phyloP scores from a whole-genome alignment of 2,888 invertebrate species.

The Phalera bucephala region DNA sequence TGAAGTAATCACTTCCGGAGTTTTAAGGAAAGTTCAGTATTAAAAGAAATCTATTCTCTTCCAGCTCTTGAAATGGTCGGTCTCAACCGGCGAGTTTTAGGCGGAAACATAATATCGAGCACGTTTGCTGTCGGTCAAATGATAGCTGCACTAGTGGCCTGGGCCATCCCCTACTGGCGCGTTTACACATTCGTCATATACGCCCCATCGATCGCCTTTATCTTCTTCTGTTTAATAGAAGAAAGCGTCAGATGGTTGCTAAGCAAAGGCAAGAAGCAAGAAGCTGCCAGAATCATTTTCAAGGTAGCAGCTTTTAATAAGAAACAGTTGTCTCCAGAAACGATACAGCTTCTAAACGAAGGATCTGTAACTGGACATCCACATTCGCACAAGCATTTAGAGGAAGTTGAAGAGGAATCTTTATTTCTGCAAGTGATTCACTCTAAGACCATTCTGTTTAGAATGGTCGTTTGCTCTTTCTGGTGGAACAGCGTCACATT shows the following conservation, averaged over 20 bases:
- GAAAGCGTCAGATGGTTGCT: slow-evolving; percentile 88
- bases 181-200: slow-evolving; percentile 83
- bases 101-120: slow-evolving; percentile 85
- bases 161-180: slow-evolving; percentile 86
- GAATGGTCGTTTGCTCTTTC: slow-evolving; percentile 18
- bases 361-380: no score
- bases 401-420: background rate
- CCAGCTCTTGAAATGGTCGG: slow-evolving; percentile 87
- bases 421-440: slow-evolving; percentile 7
- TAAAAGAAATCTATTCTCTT: no score
- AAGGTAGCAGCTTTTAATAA: slow-evolving; percentile 70
- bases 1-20: no score
- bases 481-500: slow-evolving; percentile 88
- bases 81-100: slow-evolving; percentile 85
- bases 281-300: slow-evolving; percentile 71
- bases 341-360: slow-evolving; percentile 41
- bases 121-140: slow-evolving; percentile 86
- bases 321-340: slow-evolving; percentile 55
- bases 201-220: slow-evolving; percentile 83
- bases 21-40: no score
- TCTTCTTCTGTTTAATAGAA: slow-evolving; percentile 83
- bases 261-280: slow-evolving; percentile 79
- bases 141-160: slow-evolving; percentile 82
- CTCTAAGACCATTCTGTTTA: slow-evolving; percentile 15
- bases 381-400: no score